A percentile compares a stretch with the other conserved stretches of the same genome.
These are phyloP conservation scores for Brotula barbata DNA, from an alignment of 2,797 vertebrate genomes.

Conservation along the genomic window DNA sequence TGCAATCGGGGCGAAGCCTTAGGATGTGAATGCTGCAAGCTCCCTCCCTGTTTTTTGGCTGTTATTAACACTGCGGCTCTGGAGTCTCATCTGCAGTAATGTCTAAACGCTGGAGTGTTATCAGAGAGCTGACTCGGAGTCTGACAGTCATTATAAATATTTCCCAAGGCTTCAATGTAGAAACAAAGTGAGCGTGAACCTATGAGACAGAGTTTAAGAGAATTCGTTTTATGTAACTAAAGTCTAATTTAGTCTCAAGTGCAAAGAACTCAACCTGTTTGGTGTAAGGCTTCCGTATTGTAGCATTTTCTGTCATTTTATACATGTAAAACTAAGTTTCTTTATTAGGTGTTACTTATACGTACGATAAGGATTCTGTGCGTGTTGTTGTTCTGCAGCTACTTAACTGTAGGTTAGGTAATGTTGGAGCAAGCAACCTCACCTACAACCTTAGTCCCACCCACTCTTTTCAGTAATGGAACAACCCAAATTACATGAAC, in stretches of 20 bases:
- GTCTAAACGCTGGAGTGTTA: conserved; percentile 30
- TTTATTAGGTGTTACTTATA: too few species aligned
- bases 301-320: too few species aligned
- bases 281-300: too few species aligned
- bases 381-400: too few species aligned
- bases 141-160: conserved; percentile 52
- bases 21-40: conserved; percentile 59
- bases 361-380: too few species aligned
- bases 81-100: conserved; percentile 46
- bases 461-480: too few species aligned
- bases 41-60: conserved; percentile 53
- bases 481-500: too few species aligned
- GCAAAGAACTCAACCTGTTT: too few species aligned
- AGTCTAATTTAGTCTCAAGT: conserved; percentile 49
- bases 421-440: too few species aligned
- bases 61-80: conserved; percentile 53
- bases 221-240: conserved; percentile 42
- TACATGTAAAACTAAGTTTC: too few species aligned
- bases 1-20: conserved; percentile 63
- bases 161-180: conserved; percentile 38
- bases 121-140: conserved; percentile 33
- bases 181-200: conserved; percentile 32
- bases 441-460: too few species aligned
- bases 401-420: too few species aligned
- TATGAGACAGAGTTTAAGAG: conserved; percentile 13